Conservation (phyloP, 2,113 vertebrate genomes). For the Cynopterus brachyotis region DNA sequence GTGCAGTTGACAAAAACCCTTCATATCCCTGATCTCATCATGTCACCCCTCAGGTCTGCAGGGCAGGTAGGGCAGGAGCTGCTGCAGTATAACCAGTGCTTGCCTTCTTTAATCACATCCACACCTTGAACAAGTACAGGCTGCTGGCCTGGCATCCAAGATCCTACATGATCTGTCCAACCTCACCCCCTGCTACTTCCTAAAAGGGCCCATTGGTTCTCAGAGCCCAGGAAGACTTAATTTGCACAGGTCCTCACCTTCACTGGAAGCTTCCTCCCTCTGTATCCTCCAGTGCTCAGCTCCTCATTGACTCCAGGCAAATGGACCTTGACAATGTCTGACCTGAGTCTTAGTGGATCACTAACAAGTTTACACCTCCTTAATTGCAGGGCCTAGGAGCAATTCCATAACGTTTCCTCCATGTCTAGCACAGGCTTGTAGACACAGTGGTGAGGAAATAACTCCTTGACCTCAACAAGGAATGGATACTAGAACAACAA, state of each 20-base stretch:
- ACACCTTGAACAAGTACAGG: neutral
- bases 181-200: neutral
- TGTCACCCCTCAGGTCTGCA: neutral
- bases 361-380: neutral
- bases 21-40: neutral
- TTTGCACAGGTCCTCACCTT: neutral
- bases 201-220: neutral
- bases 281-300: neutral
- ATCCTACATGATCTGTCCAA: neutral
- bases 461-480: neutral
- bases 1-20: neutral
- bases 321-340: neutral
- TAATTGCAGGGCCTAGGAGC: neutral
- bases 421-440: neutral
- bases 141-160: neutral
- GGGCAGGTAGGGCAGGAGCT: neutral
- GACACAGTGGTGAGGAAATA: neutral
- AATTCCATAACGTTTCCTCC: neutral
- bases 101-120: neutral
- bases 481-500: neutral
- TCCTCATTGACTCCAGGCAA: neutral
- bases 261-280: neutral
- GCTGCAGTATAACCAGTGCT: fast-evolving
- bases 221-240: neutral
- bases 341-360: neutral